These are phyloP conservation scores for Phoebastria nigripes DNA, from an alignment of 2,797 vertebrate species.

Conservation along the genomic window DNA sequence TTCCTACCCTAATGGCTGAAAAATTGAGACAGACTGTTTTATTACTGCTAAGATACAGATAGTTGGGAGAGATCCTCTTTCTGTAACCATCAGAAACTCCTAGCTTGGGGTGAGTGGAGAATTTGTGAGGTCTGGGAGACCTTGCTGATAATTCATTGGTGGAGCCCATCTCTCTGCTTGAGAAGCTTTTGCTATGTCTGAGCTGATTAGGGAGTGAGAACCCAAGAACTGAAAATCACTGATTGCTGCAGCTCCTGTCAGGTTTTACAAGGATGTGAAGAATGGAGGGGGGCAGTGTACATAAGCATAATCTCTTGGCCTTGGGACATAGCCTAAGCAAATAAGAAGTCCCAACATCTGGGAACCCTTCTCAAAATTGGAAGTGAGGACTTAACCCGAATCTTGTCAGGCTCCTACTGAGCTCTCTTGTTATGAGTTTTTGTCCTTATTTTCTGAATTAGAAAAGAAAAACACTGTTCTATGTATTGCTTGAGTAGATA, in stretches of 20 bases:
- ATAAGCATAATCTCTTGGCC: neutral
- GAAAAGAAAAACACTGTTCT: neutral
- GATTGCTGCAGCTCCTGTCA: neutral
- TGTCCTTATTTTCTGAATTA: neutral
- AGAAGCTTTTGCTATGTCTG: neutral
- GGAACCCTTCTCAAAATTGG: neutral
- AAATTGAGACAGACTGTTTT: neutral
- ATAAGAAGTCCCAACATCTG: neutral
- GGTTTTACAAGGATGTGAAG: neutral
- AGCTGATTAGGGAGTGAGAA: neutral
- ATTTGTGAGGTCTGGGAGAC: neutral
- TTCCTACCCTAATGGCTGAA: neutral
- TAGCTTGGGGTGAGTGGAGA: neutral
- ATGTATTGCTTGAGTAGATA: neutral
- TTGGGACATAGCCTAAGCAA: neutral
- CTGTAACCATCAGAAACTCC: neutral
- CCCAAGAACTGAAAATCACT: neutral
- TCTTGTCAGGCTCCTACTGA: neutral
- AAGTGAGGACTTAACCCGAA: neutral
- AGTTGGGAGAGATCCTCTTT: neutral
- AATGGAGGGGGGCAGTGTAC: neutral
- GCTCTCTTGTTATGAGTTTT: neutral
- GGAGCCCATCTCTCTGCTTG: neutral
- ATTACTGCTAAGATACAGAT: neutral
- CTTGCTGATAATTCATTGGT: neutral